These are phyloP conservation scores for Misgurnus anguillicaudatus DNA, from an alignment of 2,113 vertebrate genomes.

Conservation along the genomic window DNA sequence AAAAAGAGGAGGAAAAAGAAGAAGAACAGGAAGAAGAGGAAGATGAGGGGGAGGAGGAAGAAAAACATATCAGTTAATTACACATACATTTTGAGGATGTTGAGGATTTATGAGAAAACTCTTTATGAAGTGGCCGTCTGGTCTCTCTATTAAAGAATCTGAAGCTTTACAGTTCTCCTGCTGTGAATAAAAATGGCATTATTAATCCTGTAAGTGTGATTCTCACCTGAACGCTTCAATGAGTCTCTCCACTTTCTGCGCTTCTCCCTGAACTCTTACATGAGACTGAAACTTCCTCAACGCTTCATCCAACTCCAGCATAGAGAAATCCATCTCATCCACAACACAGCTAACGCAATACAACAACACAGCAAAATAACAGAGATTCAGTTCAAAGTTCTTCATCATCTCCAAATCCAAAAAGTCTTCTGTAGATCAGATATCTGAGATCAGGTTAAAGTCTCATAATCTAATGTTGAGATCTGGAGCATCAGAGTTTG, in stretches of 20 bases:
- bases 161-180: background rate
- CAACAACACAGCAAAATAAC: background rate
- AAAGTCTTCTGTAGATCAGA: no score
- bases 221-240: slow-evolving; percentile 98
- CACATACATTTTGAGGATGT: no score
- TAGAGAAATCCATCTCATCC: slow-evolving; percentile 98
- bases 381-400: no score
- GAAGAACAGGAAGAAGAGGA: no score
- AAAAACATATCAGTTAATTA: no score
- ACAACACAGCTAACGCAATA: slow-evolving; percentile 85
- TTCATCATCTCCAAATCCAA: no score
- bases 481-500: no score
- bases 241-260: slow-evolving; percentile 97
- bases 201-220: background rate
- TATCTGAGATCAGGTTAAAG: no score
- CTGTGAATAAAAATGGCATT: background rate
- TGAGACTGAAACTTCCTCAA: slow-evolving; percentile 97
- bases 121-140: background rate
- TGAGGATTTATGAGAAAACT: no score
- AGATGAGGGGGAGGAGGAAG: no score
- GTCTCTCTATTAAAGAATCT: background rate
- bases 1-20: no score
- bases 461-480: no score
- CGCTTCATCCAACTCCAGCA: slow-evolving; percentile 96
- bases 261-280: slow-evolving; percentile 95